Percentiles rank a stretch among this genome's conserved stretches.
phyloP scores from a whole-genome alignment of 2,797 vertebrate species.

The Tauraco hartlaubi region DNA sequence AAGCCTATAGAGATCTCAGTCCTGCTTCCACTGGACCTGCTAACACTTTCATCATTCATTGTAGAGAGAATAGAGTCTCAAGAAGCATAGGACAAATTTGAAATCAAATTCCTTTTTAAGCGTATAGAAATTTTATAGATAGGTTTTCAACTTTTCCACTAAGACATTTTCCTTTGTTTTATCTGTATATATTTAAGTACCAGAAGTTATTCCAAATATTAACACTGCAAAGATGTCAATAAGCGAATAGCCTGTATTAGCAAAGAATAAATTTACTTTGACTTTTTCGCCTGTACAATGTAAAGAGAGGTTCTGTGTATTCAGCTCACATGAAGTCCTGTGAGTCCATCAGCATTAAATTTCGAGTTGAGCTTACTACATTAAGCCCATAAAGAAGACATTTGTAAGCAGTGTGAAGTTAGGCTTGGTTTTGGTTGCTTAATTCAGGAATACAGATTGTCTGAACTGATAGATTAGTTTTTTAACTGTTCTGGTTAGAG shows the following conservation, averaged over 20 bases:
- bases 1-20: neutral
- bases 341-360: neutral
- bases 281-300: neutral
- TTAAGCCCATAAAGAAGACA: neutral
- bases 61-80: neutral
- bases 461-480: neutral
- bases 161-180: neutral
- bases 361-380: neutral
- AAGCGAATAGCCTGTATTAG: neutral
- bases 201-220: constrained; percentile 16
- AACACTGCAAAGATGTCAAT: neutral
- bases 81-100: neutral
- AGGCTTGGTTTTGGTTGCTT: neutral
- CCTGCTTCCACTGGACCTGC: neutral
- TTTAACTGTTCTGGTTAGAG: neutral
- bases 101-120: neutral
- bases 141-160: neutral
- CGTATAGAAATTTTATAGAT: neutral
- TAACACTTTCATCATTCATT: neutral
- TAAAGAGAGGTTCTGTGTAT: neutral
- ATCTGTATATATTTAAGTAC: neutral
- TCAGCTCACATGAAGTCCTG: neutral
- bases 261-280: constrained; percentile 6
- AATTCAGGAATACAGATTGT: neutral
- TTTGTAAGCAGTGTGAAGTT: neutral